Conservation (phyloP, 1,140 invertebrate species). For the Rhopalosiphum padi region DNA sequence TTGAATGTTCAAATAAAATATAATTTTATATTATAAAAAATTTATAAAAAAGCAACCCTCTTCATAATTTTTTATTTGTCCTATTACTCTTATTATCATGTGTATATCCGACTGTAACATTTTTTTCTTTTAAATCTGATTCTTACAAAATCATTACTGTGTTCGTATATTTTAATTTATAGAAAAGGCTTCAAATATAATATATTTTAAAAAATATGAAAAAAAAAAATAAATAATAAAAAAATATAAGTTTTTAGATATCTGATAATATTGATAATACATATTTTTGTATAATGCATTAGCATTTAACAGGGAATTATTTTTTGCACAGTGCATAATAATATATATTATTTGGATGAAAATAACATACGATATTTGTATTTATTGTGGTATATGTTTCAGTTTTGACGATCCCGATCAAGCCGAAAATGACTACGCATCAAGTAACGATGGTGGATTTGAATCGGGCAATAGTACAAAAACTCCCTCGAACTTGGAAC, state of each 20-base stretch:
- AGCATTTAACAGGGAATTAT: neutral
- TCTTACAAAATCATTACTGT: no score
- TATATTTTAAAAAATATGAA: no score
- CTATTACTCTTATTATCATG: no score
- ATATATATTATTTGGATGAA: no score
- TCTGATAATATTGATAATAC: no score
- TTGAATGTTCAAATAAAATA: neutral
- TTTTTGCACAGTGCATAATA: neutral
- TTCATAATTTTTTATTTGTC: neutral
- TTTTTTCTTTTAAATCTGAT: no score
- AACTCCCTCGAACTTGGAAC: slow-evolving; percentile 14
- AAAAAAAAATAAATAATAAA: no score
- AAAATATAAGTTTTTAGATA: no score
- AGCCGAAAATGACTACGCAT: slow-evolving; percentile 38
- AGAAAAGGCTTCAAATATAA: no score
- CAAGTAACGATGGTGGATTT: slow-evolving; percentile 50
- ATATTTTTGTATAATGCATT: neutral
- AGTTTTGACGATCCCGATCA: slow-evolving; percentile 55
- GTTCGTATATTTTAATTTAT: no score
- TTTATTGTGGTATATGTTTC: neutral
- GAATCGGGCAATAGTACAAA: slow-evolving; percentile 46
- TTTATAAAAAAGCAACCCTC: neutral
- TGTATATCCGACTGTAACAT: no score
- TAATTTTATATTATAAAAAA: neutral
- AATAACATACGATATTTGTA: neutral